Base-by-base conservation (phyloP, 2,797 vertebrate genomes). In the Artibeus jamaicensis region DNA sequence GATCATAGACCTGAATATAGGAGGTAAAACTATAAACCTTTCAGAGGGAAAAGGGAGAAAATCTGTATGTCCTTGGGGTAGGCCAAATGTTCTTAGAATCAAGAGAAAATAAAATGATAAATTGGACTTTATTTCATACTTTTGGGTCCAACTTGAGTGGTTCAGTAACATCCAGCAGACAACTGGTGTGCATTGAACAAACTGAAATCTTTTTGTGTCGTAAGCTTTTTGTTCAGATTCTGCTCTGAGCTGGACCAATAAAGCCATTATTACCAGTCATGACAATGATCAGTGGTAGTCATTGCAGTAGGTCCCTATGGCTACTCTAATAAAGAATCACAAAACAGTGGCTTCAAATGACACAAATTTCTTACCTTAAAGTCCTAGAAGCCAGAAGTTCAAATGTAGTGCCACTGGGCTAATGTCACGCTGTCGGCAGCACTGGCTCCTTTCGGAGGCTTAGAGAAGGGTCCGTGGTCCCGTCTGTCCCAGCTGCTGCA, bases 81-180 rank as follows among this genome's bases (percentile, higher is more conserved):
- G 16, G n/a, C 34, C 76, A 92, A 86, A 57, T 57, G 6, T 76
- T 84, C 55, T 70, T 59, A 55, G 1, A 12, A 24, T 48, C 59
- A 34, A 78, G 91, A 87, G 34, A 12, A 67, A 91, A 68, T n/a
- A 39, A 76, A 88, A 93, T 78, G 29, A 74, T 83, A 88, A 91
- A 34, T 9, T 73, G 5, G 19, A 50, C 15, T 90, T 89, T 4
- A 78, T 76, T 34, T 86, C 42, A 46, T 44, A 46, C 4, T 86
- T 96, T 74, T 50, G 34, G n/a, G 39, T 82, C 86, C 14, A 78
- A 32, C 76, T 50, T 65, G 42, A 81, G 29, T n/a, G 29, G 18
- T 55, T 89, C 14, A 24, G 42, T 79, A 79, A 79, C 19, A 67
- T 18, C 22, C 21, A 77, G 18, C 16, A 55, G 29, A 74, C 3